Base-by-base conservation (phyloP, 2,888 invertebrate genomes). In the Latrodectus hesperus region DNA sequence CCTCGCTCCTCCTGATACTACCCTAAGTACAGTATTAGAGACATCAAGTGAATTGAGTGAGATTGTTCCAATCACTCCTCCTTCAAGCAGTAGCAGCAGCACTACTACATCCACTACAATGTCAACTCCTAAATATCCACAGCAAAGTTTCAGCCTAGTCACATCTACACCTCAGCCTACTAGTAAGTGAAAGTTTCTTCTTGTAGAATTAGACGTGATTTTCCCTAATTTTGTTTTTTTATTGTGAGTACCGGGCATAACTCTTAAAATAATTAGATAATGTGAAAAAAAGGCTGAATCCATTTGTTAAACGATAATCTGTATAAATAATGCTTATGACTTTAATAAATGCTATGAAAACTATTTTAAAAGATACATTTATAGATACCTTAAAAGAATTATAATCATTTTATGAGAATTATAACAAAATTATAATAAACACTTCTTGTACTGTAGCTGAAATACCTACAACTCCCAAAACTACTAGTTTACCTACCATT, bases 101-200 rank as follows among this genome's bases (percentile, higher is more conserved):
- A 79, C 60, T 14, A 71, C 65, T 68, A 52, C 77, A 12, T 70
- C 75, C 26, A 75, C 88, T 5, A 77, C 87, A 11, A 82, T 77
- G 16, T 78, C 88, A 14, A 83, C 81, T 10, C 74, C 83, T 60
- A 88, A 76, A 51, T 83, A 78, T 38, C 49, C 68, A 2, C 73
- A 67, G 11, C 68, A 88, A 38, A 88, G 78, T 65, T 73, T 83
- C 17, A 74, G 73, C 78, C 82, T 88, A 79, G 83, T 83, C 83
- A 88, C 87, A 67, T 77, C 81, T 11, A 78, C 82, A 52, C 49
- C 82, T 26, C 64, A 55, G 52, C 68, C 83, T 60, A 70, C 70
- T 11, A 78, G 87, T 88, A 79, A 74, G 83, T 83, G 10, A 38
- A 38, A 38, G 6, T 38, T 38, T 38, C 38, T 38, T 6, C 6